Evolutionary conservation across 2,797 vertebrate species (phyloP), one percentile per base, ranked within the genome.

Genomic region (Malurus leucopterus): DNA sequence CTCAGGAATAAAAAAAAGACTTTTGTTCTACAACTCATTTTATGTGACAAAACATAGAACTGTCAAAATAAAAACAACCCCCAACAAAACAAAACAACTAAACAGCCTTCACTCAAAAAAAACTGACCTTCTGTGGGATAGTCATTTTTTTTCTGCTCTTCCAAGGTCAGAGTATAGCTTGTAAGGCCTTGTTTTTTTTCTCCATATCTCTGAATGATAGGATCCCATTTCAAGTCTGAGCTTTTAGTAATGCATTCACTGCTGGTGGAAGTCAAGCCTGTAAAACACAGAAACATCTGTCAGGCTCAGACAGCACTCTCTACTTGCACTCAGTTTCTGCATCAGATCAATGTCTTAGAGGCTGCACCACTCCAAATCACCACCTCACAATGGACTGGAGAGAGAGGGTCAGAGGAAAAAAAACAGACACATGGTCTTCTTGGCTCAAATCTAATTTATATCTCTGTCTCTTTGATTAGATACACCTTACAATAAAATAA

Each of bases 61-160:
- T 24, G 23, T 36, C 50, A 74, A 38, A 59, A 74, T 38, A 41
- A 53, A 44, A 12, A 6, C 29, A 51, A 57, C 8, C 17, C 11
- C 38, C 18, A 51, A 26, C 10, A 69, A 13, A 58, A 38, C 5
- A 55, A 43, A 46, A 19, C 49, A 63, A 44, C 1, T 32, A 24
- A 74, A 27, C 17, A 81, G 16, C 32, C 29, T 29, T 58, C 27
- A 64, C 41, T 49, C 38, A 72, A 64, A 89, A 64, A 89, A 89
- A 75, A 41, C 93, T 92, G 90, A 98, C 99, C 98, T 97, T 96
- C 96, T 43, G 98, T 89, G 11, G 98, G 99, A 80, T 95, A 99
- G 62, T 94, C 87, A 53, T 96, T 94, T 59, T 90, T 97, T 54
- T 95, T 95, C 98, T 98, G 98, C 81, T 99, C 98, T 24, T 98